Evolutionary conservation across 2,797 vertebrate species (phyloP).

Genomic region (Enteromius radiatus): DNA sequence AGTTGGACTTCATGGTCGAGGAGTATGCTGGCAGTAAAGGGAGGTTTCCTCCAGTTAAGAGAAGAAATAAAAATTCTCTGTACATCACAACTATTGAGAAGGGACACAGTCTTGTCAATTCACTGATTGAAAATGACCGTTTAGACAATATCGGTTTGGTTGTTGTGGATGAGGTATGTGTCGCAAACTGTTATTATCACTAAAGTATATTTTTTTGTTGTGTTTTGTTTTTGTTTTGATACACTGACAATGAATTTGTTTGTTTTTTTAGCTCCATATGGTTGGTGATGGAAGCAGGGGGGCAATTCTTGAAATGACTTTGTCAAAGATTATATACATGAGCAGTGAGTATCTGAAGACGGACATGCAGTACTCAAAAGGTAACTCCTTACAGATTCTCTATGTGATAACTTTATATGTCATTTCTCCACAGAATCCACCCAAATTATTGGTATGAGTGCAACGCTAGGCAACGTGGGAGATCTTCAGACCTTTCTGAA

Average conservation of each 20-base stretch:
- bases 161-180: conserved; percentile 93
- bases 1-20: conserved; percentile 94
- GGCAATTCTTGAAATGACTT: conserved; percentile 89
- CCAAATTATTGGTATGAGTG: conserved; percentile 97
- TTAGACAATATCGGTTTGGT: conserved; percentile 84
- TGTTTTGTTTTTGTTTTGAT: conserved; percentile 2
- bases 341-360: conserved; percentile 80
- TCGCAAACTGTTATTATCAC: background rate
- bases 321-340: conserved; percentile 87
- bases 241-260: no score
- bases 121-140: conserved; percentile 86
- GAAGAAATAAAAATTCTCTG: conserved; percentile 81
- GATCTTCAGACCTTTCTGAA: conserved; percentile 90
- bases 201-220: background rate
- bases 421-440: conserved; percentile 76
- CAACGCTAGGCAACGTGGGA: conserved; percentile 89
- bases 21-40: conserved; percentile 98
- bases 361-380: background rate
- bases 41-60: conserved; percentile 89
- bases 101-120: conserved; percentile 91
- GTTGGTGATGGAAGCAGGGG: conserved; percentile 93
- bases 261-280: conserved; percentile 90
- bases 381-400: background rate
- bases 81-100: conserved; percentile 96
- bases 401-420: background rate